Conservation (phyloP, 30 jellyfish, hydroid and myxozoan species). For the Aurelia sp. region DNA sequence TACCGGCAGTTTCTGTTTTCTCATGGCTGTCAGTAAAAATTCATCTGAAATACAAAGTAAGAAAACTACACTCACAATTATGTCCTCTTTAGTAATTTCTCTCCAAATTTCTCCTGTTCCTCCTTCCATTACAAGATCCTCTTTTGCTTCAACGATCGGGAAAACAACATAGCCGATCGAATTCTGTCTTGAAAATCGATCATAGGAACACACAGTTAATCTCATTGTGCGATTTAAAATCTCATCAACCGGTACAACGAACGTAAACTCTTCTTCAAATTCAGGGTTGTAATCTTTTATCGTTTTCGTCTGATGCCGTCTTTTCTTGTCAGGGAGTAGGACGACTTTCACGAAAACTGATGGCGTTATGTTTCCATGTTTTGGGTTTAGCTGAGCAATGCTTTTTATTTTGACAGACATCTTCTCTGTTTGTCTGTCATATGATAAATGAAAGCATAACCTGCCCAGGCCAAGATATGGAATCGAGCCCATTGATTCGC, state of each 20-base stretch:
- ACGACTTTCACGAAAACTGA: conserved; percentile 74
- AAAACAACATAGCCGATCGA: conserved; percentile 84
- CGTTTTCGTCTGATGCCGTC: conserved; percentile 80
- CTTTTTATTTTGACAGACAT: conserved; percentile 53
- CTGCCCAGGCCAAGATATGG: conserved; percentile 89
- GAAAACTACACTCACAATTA: conserved; percentile 35
- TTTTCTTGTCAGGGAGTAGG: conserved; percentile 88
- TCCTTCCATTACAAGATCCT: conserved; percentile 55
- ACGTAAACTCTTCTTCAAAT: conserved; percentile 85
- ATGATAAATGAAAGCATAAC: conserved; percentile 58
- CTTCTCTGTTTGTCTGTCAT: conserved; percentile 74
- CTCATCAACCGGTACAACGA: conserved; percentile 73
- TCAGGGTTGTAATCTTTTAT: conserved; percentile 81
- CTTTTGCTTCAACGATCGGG: conserved; percentile 70
- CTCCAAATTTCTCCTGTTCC: conserved; percentile 95
- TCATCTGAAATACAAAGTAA: no score
- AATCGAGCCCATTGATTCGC: conserved; percentile 63
- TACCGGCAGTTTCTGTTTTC: no score
- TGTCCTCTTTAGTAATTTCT: conserved; percentile 78
- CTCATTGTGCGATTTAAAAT: conserved; percentile 61
- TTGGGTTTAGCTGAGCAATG: conserved; percentile 61
- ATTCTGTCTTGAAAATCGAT: conserved; percentile 88
- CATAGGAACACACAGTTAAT: conserved; percentile 84
- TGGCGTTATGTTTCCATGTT: conserved; percentile 65
- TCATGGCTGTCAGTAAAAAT: no score